phyloP scores from a whole-genome alignment of 2,888 invertebrate genomes.

The Gastracanthus pulcherrimus region DNA sequence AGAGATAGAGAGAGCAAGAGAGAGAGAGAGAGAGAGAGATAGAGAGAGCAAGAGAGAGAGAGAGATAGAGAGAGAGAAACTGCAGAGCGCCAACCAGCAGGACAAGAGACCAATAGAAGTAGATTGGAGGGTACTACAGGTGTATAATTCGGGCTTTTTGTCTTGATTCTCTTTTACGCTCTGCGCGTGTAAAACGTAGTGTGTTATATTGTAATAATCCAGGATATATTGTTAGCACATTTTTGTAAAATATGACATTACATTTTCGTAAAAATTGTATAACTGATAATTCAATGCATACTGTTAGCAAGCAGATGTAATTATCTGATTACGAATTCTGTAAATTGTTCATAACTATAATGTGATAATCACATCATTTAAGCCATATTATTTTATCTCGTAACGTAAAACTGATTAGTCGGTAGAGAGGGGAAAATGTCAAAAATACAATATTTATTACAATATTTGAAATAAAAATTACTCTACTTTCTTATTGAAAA shows the following conservation, averaged over 20 bases:
- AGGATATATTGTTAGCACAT: background rate
- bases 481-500: too few relatives aligned
- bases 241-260: background rate
- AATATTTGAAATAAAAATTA: too few relatives aligned
- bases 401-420: background rate
- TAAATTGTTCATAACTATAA: background rate
- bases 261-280: background rate
- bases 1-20: too few relatives aligned
- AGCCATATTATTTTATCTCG: background rate
- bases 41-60: background rate
- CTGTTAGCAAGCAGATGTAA: background rate
- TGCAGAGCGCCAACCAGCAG: too few relatives aligned
- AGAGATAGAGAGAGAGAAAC: constrained; percentile 4
- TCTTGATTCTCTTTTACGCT: constrained; percentile 27
- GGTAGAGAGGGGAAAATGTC: background rate
- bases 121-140: background rate
- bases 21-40: too few relatives aligned
- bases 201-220: too few relatives aligned
- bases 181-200: background rate
- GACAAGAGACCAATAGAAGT: background rate
- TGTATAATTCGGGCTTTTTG: constrained; percentile 6
- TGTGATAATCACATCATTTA: background rate
- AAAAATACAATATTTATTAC: too few relatives aligned
- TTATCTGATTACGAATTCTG: background rate
- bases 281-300: too few relatives aligned